Conservation (phyloP, 1,140 invertebrate genomes). For the Centruroides sculpturatus region DNA sequence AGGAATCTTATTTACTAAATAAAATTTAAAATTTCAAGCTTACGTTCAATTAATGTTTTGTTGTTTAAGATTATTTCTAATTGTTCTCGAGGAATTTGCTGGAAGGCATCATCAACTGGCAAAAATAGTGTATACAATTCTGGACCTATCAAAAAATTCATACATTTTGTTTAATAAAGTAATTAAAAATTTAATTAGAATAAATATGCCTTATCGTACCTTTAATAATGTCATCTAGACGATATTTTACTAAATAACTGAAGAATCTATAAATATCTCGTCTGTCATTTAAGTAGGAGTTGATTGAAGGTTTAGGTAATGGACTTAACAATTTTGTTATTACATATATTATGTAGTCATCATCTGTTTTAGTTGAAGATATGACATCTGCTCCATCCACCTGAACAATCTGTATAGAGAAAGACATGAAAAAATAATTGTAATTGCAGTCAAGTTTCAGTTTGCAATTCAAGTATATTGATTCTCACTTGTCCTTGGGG, state of each 20-base stretch:
- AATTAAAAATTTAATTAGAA: too few species aligned
- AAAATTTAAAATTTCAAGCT: not conserved
- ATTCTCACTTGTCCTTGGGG: not conserved
- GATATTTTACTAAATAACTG: too few species aligned
- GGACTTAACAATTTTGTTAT: constrained; percentile 29
- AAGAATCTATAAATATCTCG: too few species aligned
- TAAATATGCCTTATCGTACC: too few species aligned
- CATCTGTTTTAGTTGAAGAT: constrained; percentile 25
- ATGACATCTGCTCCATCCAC: constrained; percentile 26
- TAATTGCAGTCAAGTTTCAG: not conserved
- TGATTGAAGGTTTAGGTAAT: constrained; percentile 14
- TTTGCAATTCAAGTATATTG: not conserved
- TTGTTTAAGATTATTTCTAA: constrained; percentile 3
- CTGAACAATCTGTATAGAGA: constrained; percentile 21
- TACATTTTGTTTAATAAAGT: too few species aligned
- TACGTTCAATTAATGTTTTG: constrained; percentile 8
- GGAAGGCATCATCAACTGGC: constrained; percentile 37
- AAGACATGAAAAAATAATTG: not conserved
- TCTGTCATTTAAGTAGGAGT: too few species aligned
- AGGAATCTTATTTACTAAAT: too few species aligned
- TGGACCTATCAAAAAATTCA: constrained; percentile 1
- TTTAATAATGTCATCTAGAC: too few species aligned
- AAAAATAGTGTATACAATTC: constrained; percentile 38
- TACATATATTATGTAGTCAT: constrained; percentile 30
- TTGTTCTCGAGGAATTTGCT: constrained; percentile 13